Evolutionary conservation across 2,888 invertebrate genomes (phyloP).

Genomic region (Odontothrips loti): DNA sequence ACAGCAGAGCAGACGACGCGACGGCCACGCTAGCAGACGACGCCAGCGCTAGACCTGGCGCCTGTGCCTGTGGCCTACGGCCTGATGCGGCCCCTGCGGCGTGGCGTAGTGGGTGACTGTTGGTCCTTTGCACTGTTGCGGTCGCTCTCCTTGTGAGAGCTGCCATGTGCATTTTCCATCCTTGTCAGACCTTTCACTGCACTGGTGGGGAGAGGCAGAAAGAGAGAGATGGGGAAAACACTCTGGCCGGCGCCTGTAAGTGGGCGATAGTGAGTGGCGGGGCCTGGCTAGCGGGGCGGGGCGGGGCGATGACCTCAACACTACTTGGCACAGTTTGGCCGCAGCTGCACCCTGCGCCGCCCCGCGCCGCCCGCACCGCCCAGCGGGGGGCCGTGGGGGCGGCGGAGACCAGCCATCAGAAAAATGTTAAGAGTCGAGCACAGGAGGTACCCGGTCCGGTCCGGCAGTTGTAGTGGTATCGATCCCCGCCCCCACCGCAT

Average conservation of each 20-base stretch:
- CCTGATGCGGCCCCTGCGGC: background rate
- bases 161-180: too few species aligned
- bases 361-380: too few species aligned
- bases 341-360: background rate
- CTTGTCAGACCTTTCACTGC: too few species aligned
- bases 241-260: background rate
- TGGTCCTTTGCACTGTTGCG: background rate
- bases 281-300: too few species aligned
- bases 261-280: background rate
- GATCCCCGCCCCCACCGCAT: too few species aligned
- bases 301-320: background rate
- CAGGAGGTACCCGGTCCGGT: background rate
- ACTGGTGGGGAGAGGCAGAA: too few species aligned
- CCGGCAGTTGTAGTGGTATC: background rate
- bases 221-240: too few species aligned
- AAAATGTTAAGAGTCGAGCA: background rate
- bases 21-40: background rate
- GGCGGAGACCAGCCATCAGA: background rate
- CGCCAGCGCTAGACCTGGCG: background rate
- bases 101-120: background rate
- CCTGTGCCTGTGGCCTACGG: background rate
- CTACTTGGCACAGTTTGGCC: background rate
- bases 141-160: background rate
- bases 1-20: background rate
- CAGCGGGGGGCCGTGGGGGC: background rate